These are phyloP conservation scores for Artemisiospiza belli DNA, from an alignment of 2,113 vertebrate species.

Conservation along the genomic window DNA sequence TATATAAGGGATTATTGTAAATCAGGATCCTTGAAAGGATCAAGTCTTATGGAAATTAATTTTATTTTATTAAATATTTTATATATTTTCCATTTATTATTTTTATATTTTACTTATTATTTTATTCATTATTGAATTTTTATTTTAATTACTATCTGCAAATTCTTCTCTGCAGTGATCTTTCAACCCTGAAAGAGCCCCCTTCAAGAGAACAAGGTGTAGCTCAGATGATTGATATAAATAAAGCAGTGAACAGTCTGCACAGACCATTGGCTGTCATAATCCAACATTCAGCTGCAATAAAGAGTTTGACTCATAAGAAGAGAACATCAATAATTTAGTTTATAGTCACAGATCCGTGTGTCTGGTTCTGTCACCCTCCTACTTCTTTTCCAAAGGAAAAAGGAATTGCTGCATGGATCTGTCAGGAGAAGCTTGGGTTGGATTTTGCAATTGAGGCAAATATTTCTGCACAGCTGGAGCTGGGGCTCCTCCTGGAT, in stretches of 20 bases:
- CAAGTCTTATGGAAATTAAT: not conserved
- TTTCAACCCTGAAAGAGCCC: not conserved
- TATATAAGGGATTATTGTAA: not conserved
- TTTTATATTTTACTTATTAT: too few relatives aligned
- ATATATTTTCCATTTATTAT: too few relatives aligned
- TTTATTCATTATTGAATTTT: not conserved
- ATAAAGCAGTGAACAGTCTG: constrained; percentile 1
- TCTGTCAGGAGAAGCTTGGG: not conserved
- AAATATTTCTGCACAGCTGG: not conserved
- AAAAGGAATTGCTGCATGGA: not conserved
- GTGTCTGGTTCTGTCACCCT: not conserved
- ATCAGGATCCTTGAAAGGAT: not conserved
- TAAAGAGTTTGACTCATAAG: not conserved
- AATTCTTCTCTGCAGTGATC: not conserved
- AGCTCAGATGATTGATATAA: not conserved
- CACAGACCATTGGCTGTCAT: not conserved
- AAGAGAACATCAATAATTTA: constrained; percentile 1
- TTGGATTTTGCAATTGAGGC: not conserved
- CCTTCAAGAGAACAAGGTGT: not conserved
- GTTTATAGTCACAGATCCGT: not conserved
- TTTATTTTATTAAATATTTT: not conserved
- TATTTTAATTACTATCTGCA: not conserved
- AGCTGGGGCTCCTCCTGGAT: not conserved
- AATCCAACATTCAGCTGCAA: not conserved
- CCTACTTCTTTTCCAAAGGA: not conserved